These are phyloP conservation scores for Dicranocentrus wangi DNA, from an alignment of 2,888 invertebrate genomes.

Conservation along the genomic window DNA sequence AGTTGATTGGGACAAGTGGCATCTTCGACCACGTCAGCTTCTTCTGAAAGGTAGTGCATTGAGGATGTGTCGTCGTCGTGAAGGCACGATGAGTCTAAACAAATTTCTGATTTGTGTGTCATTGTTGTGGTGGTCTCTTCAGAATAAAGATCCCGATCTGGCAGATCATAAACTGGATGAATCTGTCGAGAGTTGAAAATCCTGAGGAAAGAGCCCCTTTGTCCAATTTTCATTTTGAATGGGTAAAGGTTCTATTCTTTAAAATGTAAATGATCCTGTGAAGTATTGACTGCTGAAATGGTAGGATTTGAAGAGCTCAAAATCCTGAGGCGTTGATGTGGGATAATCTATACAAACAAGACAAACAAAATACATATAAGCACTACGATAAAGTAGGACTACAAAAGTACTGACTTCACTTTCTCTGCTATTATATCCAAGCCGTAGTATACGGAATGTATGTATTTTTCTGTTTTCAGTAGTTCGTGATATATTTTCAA, in stretches of 20 bases:
- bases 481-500: not conserved
- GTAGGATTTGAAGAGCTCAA: no score
- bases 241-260: not conserved
- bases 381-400: constrained; percentile 6
- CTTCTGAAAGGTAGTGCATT: no score
- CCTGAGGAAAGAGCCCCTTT: constrained; percentile 22
- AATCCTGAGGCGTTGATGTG: no score
- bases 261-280: no score
- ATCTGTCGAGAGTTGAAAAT: constrained; percentile 31
- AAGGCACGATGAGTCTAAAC: not conserved
- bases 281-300: no score
- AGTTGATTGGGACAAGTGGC: no score
- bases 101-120: not conserved
- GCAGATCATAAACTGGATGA: not conserved
- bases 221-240: constrained; percentile 39
- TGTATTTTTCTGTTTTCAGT: not conserved
- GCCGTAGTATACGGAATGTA: not conserved
- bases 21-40: not conserved
- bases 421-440: not conserved
- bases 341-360: no score
- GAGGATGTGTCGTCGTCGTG: no score
- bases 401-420: not conserved
- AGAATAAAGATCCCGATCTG: not conserved
- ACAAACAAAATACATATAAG: no score
- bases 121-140: not conserved